Base-by-base conservation (phyloP, 2,888 invertebrate species). In the Macrosoma leucophasiata region DNA sequence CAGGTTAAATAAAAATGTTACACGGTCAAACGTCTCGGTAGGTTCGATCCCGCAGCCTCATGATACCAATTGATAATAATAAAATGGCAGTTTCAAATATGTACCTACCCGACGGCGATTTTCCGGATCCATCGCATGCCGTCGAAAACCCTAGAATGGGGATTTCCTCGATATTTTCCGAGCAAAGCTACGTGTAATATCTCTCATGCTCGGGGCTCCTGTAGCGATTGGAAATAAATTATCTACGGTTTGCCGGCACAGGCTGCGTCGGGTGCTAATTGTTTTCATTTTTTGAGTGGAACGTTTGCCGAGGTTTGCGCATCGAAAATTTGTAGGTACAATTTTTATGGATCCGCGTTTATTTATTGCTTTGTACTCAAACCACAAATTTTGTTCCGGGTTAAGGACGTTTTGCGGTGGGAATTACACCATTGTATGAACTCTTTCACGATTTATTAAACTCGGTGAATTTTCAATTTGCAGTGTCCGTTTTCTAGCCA, bases 201-300 rank as follows among this genome's bases (percentile, higher is more conserved):
- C 57, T 50, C 50, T 39, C 40, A 52, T 49, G 50, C 50, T 49
- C 37, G 47, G 56, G 52, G 43, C 40, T 36, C 48, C 52, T 50
- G 57, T 55, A 58, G 52, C 59, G 58, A 72, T 74, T 68, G 71
- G 65, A 71, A 71, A 69, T 72, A 71, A 73, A 70, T 52, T 68
- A 73, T 68, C 58, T 62, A 51, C 51, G 41, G 43, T 52, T 52
- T 32, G 35, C 41, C 33, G 36, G 43, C 49, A 29, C 50, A 41
- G 50, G 46, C 49, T 48, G 42, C 58, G 52, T 50, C 43, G 60
- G 54, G 52, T 54, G 58, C 59, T 71, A 68, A 67, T 72, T 69
- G 69, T 68, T 75, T 68, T 64, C 55, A 58, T 61, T 67, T 69
- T 72, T 68, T 58, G 45, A 43, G 36, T 43, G 43, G 46, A 49